These are phyloP conservation scores for Nesoenas mayeri DNA, from an alignment of 2,113 vertebrate genomes.

Conservation along the genomic window DNA sequence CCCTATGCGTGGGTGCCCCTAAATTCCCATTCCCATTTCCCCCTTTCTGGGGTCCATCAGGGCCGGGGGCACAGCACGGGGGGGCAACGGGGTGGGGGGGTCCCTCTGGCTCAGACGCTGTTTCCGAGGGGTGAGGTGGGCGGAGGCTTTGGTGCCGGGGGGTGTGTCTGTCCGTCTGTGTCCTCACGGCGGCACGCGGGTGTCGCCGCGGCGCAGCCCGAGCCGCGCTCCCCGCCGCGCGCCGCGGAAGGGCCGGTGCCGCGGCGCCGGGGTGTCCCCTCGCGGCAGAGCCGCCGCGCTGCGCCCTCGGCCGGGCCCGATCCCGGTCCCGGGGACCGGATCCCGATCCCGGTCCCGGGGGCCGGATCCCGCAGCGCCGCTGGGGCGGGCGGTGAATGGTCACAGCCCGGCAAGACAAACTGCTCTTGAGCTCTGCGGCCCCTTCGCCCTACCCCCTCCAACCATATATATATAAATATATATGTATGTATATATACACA, in stretches of 20 bases:
- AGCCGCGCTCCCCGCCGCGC: not conserved
- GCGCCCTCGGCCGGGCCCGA: not conserved
- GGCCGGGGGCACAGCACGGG: accelerated
- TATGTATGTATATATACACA: accelerated
- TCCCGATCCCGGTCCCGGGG: not conserved
- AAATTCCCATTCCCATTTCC: not conserved
- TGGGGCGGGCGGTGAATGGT: too few species aligned
- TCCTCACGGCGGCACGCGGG: too few species aligned
- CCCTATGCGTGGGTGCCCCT: accelerated
- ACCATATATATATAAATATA: too few species aligned
- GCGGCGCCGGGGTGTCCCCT: not conserved
- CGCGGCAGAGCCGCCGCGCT: not conserved
- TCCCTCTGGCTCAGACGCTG: not conserved
- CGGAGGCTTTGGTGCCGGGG: not conserved
- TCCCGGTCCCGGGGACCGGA: too few species aligned
- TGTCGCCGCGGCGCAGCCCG: too few species aligned
- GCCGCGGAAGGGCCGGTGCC: not conserved
- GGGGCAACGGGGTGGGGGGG: too few species aligned
- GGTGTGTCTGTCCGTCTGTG: not conserved
- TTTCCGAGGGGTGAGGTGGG: not conserved
- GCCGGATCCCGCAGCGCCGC: not conserved
- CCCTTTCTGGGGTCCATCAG: not conserved
- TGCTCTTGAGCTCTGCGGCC: too few species aligned
- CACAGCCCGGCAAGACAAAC: not conserved
- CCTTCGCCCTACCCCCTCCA: not conserved